Evolutionary conservation across 2,113 vertebrate species (phyloP).

Genomic region (Ceyx cyanopectus): DNA sequence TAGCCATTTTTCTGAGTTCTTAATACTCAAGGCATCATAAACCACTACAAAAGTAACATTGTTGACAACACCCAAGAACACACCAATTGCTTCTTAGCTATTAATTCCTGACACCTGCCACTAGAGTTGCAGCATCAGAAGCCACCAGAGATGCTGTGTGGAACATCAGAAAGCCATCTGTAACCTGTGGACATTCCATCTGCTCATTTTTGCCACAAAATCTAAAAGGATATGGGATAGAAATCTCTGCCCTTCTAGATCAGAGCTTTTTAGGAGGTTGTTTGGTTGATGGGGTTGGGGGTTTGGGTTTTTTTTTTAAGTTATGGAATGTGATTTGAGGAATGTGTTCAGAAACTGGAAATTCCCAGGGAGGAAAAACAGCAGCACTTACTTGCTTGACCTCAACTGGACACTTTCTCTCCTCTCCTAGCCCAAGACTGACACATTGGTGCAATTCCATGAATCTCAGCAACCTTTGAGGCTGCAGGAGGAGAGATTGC

Average conservation of each 20-base stretch:
- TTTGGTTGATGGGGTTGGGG: background rate
- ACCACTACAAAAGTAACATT: background rate
- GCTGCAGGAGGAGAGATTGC: background rate
- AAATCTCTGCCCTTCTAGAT: background rate
- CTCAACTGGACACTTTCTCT: background rate
- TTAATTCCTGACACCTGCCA: background rate
- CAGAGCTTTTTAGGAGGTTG: accelerated
- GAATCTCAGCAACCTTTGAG: background rate
- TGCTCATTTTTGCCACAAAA: background rate
- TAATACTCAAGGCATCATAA: background rate
- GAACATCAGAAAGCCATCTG: background rate
- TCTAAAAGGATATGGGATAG: background rate
- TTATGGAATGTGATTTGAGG: background rate
- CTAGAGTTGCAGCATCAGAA: background rate
- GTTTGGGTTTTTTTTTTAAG: background rate
- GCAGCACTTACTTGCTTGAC: background rate
- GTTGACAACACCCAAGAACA: background rate
- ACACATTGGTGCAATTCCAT: background rate
- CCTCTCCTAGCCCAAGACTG: background rate
- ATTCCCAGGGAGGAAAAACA: background rate
- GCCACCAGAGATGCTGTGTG: background rate
- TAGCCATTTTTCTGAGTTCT: background rate
- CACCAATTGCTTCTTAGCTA: background rate
- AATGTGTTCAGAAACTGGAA: background rate
- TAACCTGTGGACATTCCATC: background rate